Evolutionary conservation across 2,888 invertebrate genomes (phyloP).

Genomic region (Orthosia incerta): DNA sequence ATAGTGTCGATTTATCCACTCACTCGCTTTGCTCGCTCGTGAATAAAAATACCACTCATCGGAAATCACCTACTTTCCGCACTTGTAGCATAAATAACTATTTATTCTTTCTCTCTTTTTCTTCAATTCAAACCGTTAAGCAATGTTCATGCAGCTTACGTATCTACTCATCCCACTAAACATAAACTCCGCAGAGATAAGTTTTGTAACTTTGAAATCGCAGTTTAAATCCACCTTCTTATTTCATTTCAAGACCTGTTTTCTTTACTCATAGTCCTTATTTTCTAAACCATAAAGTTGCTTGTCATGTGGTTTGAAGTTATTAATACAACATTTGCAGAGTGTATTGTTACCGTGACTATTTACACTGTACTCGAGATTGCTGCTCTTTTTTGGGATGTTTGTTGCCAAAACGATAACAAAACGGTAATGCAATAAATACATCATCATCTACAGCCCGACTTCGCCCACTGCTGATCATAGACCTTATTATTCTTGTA

Average conservation of each 20-base stretch:
- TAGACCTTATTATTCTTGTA: too few relatives aligned
- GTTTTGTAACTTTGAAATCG: constrained; percentile 54
- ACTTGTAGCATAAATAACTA: too few relatives aligned
- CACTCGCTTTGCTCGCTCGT: too few relatives aligned
- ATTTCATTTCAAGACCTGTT: constrained; percentile 34
- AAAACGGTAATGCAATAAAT: constrained; percentile 1
- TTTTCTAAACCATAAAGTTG: constrained; percentile 23
- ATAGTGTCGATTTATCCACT: too few relatives aligned
- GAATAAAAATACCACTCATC: too few relatives aligned
- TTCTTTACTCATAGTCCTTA: constrained; percentile 35
- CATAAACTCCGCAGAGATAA: constrained; percentile 44
- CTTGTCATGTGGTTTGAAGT: constrained; percentile 42
- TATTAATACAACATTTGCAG: constrained; percentile 64
- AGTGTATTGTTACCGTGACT: constrained; percentile 70
- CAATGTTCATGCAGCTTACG: background rate
- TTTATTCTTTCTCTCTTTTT: too few relatives aligned
- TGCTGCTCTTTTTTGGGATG: constrained; percentile 61
- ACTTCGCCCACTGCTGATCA: too few relatives aligned
- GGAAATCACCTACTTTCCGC: too few relatives aligned
- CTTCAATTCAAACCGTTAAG: background rate
- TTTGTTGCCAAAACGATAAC: constrained; percentile 34
- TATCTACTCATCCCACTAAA: constrained; percentile 33
- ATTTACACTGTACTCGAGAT: constrained; percentile 69
- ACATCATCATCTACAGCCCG: too few relatives aligned
- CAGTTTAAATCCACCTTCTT: constrained; percentile 50